Conservation (phyloP, 2,113 vertebrate species). For the Orientallactaga bullata region DNA sequence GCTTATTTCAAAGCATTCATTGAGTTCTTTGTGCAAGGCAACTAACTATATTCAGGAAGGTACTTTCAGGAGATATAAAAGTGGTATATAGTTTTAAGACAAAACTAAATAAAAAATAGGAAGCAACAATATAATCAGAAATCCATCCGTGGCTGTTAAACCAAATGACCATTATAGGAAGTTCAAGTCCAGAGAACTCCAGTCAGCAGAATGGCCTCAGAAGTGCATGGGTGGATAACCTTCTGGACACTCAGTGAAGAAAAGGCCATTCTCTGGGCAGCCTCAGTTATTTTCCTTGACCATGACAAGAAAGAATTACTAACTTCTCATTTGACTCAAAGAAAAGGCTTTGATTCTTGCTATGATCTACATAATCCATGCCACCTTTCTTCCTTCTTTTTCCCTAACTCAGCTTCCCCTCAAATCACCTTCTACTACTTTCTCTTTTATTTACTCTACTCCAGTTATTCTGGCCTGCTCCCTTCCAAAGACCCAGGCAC, state of each 20-base stretch:
- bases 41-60: neutral
- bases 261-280: neutral
- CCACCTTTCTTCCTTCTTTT: neutral
- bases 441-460: neutral
- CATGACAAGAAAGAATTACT: neutral
- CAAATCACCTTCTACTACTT: neutral
- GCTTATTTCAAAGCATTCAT: slow-evolving; percentile 4
- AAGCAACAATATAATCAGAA: neutral
- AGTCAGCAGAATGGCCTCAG: neutral
- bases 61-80: neutral
- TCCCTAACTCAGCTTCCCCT: rapidly evolving
- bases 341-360: neutral
- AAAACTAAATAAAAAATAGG: neutral
- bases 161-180: neutral
- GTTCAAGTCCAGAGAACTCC: neutral
- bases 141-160: neutral
- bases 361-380: rapidly evolving
- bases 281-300: neutral
- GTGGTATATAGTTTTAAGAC: neutral
- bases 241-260: neutral
- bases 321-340: neutral
- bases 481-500: neutral
- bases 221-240: too few species aligned
- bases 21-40: slow-evolving; percentile 1
- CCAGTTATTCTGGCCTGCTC: too few species aligned